Evolutionary conservation across 2,888 invertebrate species (phyloP).

Genomic region (Hartigia nigra): DNA sequence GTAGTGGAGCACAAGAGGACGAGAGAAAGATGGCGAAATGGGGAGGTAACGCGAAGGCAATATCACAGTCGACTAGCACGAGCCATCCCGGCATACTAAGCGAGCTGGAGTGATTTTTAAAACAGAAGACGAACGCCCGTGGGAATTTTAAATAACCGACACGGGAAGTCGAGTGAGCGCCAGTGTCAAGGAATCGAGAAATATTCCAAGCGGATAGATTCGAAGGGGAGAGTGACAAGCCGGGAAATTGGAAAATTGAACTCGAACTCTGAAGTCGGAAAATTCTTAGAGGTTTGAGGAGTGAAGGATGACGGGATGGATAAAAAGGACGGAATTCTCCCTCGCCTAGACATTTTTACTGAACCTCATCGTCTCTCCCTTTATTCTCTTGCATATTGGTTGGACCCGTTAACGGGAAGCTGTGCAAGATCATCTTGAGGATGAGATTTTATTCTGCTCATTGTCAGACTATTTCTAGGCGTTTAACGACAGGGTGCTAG

Average conservation of each 20-base stretch:
- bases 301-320: not conserved
- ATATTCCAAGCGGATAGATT: conserved; percentile 50
- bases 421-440: not conserved
- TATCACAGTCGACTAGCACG: conserved; percentile 61
- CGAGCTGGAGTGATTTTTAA: conserved; percentile 57
- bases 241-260: conserved; percentile 62
- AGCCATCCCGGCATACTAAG: conserved; percentile 56
- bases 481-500: not conserved
- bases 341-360: not conserved
- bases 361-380: not conserved
- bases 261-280: conserved; percentile 34
- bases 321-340: not conserved
- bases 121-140: conserved; percentile 51
- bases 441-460: not conserved
- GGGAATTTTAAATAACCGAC: conserved; percentile 58
- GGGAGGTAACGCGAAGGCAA: conserved; percentile 47
- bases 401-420: not conserved
- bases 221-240: conserved; percentile 54
- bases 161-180: conserved; percentile 24
- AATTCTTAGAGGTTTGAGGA: not conserved
- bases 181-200: conserved; percentile 32
- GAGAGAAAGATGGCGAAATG: conserved; percentile 16
- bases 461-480: not conserved
- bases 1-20: not conserved
- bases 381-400: not conserved